phyloP scores from a whole-genome alignment of 2,888 invertebrate species.

The Aethes cnicana region DNA sequence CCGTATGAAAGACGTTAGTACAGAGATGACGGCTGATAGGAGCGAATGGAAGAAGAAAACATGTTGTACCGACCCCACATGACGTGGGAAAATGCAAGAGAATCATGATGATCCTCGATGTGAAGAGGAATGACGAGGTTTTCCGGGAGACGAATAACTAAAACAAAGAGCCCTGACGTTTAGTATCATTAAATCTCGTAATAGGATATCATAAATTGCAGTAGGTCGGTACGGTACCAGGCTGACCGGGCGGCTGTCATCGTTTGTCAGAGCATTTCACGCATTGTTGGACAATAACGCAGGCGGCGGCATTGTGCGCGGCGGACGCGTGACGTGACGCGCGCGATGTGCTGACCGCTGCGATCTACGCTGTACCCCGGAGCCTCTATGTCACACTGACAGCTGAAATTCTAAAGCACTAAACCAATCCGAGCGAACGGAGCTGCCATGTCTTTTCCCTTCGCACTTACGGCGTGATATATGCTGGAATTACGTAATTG shows the following conservation, averaged over 20 bases:
- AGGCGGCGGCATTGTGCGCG: slow-evolving; percentile 64
- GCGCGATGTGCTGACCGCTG: slow-evolving; percentile 42
- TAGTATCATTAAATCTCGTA: slow-evolving; percentile 81
- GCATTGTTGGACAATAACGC: slow-evolving; percentile 82
- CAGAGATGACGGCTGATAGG: no score
- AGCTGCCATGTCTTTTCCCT: slow-evolving; percentile 30
- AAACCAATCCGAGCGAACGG: slow-evolving; percentile 28
- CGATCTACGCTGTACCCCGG: slow-evolving; percentile 39
- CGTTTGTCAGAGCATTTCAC: slow-evolving; percentile 83
- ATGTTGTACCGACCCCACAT: background rate
- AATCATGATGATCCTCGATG: background rate
- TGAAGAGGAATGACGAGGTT: background rate
- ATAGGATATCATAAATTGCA: slow-evolving; percentile 81
- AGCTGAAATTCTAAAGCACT: slow-evolving; percentile 32
- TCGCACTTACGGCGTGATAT: slow-evolving; percentile 26
- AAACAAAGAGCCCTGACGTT: slow-evolving; percentile 67
- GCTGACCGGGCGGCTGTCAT: slow-evolving; percentile 77
- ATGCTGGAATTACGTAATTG: slow-evolving; percentile 24
- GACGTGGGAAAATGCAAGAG: slow-evolving; percentile 6
- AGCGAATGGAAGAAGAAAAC: no score
- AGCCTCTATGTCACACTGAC: slow-evolving; percentile 31
- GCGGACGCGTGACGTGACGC: slow-evolving; percentile 58
- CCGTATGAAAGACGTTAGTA: no score
- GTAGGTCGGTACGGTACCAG: slow-evolving; percentile 72
- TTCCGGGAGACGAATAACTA: slow-evolving; percentile 51